These are phyloP conservation scores for Hestina assimilis DNA, from an alignment of 1,140 invertebrate species.

Conservation along the genomic window DNA sequence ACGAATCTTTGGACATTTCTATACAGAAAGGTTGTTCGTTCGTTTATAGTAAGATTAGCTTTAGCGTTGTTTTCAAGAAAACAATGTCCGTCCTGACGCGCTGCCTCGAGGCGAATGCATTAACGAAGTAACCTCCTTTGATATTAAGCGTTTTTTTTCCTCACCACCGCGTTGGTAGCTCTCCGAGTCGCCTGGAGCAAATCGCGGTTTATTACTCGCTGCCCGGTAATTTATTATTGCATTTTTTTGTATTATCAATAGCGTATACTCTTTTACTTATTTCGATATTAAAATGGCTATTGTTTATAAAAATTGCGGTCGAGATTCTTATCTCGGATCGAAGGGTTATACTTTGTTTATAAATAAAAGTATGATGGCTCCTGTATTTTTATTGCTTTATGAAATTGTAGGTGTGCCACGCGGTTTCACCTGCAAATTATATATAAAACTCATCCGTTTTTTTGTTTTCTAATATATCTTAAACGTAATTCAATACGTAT, in stretches of 20 bases:
- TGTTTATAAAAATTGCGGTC: conserved; percentile 73
- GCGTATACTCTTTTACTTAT: conserved; percentile 62
- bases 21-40: too few species aligned
- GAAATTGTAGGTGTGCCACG: too few species aligned
- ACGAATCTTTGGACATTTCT: too few species aligned
- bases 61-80: conserved; percentile 69
- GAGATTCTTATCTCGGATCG: conserved; percentile 53
- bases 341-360: conserved; percentile 17
- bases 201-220: conserved; percentile 73
- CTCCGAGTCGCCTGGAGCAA: conserved; percentile 67
- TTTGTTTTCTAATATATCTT: too few species aligned
- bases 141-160: conserved; percentile 73
- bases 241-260: conserved; percentile 78
- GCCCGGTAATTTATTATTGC: conserved; percentile 73
- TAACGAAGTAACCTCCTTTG: conserved; percentile 72
- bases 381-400: conserved; percentile 16
- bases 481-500: too few species aligned
- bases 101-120: conserved; percentile 72
- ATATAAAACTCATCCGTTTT: too few species aligned
- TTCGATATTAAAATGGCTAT: conserved; percentile 74
- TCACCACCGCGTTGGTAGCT: conserved; percentile 67
- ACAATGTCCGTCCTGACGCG: conserved; percentile 71
- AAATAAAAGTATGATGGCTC: conserved; percentile 23
- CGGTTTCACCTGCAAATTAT: too few species aligned
- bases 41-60: conserved; percentile 32